Evolutionary conservation across 2,797 vertebrate genomes (phyloP).

Genomic region (Melanotaenia boesemani): DNA sequence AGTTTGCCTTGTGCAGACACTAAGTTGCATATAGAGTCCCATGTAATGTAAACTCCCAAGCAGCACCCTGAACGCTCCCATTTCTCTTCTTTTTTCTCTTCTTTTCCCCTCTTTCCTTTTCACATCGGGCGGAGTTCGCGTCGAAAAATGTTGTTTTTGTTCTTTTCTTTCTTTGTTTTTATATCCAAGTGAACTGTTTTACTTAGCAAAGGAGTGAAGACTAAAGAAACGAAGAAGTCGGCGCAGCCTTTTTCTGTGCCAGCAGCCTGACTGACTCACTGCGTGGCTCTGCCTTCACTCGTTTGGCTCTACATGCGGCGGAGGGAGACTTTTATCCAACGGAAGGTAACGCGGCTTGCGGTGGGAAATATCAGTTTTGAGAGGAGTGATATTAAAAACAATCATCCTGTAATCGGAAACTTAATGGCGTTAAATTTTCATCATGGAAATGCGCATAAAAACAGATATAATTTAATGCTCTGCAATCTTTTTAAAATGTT

Average conservation of each 20-base stretch:
- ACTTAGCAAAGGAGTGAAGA: conserved; percentile 36
- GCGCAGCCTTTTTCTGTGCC: conserved; percentile 58
- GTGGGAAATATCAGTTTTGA: conserved; percentile 63
- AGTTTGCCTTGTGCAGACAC: conserved; percentile 84
- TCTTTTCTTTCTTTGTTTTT: background rate
- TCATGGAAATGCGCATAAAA: background rate
- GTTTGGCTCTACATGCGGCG: conserved; percentile 84
- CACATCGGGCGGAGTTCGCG: conserved; percentile 79
- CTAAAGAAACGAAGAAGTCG: conserved; percentile 15
- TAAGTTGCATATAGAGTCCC: conserved; percentile 94
- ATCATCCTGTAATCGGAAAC: background rate
- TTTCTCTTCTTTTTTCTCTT: conserved; percentile 70
- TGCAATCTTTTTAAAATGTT: background rate
- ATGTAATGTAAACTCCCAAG: conserved; percentile 91
- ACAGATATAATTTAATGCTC: background rate
- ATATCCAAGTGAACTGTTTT: conserved; percentile 71
- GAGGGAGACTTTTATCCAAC: conserved; percentile 75
- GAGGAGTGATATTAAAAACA: conserved; percentile 81
- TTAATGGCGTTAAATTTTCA: conserved; percentile 37
- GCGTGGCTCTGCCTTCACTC: conserved; percentile 52
- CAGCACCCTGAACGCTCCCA: conserved; percentile 89
- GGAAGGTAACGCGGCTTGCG: conserved; percentile 60
- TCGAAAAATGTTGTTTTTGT: conserved; percentile 15
- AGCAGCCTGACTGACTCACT: conserved; percentile 52
- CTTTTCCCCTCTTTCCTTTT: conserved; percentile 72